Evolutionary conservation across 2,797 vertebrate genomes (phyloP).

Genomic region (Naso thynnoides): DNA sequence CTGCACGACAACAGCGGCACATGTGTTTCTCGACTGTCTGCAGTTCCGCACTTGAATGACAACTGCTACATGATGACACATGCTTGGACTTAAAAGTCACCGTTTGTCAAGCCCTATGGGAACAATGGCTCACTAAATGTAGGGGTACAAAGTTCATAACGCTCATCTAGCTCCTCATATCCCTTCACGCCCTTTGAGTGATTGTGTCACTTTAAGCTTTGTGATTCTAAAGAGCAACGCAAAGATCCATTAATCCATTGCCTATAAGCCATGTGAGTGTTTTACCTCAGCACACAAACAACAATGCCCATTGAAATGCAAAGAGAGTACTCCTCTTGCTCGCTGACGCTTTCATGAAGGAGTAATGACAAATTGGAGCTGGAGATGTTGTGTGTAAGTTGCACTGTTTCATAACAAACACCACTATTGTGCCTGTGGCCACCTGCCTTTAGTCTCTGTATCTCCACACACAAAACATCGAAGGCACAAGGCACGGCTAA

Average conservation of each 20-base stretch:
- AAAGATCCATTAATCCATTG: slow-evolving; percentile 2
- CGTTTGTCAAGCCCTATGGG: not conserved
- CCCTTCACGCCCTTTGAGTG: not conserved
- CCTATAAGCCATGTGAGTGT: not conserved
- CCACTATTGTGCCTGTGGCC: slow-evolving; percentile 48
- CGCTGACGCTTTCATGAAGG: not conserved
- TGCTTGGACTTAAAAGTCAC: slow-evolving; percentile 27
- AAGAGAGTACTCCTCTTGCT: slow-evolving; percentile 16
- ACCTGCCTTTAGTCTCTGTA: slow-evolving; percentile 23
- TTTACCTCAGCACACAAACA: slow-evolving; percentile 13
- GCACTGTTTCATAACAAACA: slow-evolving; percentile 58
- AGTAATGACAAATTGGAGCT: slow-evolving; percentile 12
- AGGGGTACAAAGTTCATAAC: slow-evolving; percentile 5
- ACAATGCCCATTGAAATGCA: slow-evolving; percentile 20
- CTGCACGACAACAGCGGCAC: not conserved
- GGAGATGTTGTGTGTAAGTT: slow-evolving; percentile 4
- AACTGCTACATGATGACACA: slow-evolving; percentile 10
- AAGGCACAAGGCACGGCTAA: slow-evolving; percentile 1
- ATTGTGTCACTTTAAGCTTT: not conserved
- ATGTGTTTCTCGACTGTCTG: slow-evolving; percentile 7
- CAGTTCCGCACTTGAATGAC: slow-evolving; percentile 8
- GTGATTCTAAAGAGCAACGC: slow-evolving; percentile 6
- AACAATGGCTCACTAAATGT: slow-evolving; percentile 5
- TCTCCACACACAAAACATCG: slow-evolving; percentile 25
- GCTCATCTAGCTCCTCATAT: not conserved